Evolutionary conservation across 1,140 invertebrate species (phyloP), one percentile per base, ranked within the genome.

Genomic region (Conopomorpha cramerella): DNA sequence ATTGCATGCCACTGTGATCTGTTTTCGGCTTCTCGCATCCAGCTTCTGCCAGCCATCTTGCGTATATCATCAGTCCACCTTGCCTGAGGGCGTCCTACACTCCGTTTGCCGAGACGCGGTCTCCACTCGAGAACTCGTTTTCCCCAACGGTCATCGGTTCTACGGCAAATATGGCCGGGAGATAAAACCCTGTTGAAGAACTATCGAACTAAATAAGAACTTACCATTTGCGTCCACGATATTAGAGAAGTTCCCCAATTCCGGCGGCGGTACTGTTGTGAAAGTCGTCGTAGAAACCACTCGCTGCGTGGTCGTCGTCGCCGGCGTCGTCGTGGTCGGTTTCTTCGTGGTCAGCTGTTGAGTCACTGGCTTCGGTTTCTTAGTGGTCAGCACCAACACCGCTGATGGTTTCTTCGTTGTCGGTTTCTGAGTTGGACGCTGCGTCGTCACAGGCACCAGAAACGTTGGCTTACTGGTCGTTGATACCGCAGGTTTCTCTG

Each of bases 381-480:
- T 72, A 4, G 71, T 72, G 0, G 71, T 72, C 16, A 72, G 42
- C 10, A 67, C 46, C 51, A 80, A 30, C 51, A 65, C 37, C 49
- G 80, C 48, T 10, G 72, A 68, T 3, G 72, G 64, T 38, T 71
- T 80, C 38, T 73, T 73, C 3, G 62, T 71, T n/a, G 55, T 60
- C 11, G 43, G 50, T 14, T 58, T 52, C 23, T 63, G 67, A 16
- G 42, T 44, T 18, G 27, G 39, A 7, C 68, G 65, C 36, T 46
- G 60, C 4, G 80, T 82, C 13, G 80, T 62, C 2, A 79, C 78
- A 15, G 81, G 60, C 2, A 82, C 72, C 11, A 71, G 46, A 34
- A 63, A 68, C 2, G 66, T 77, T 1, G 71, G 77, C 34, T 70
- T 73, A 25, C 54, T 70, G 1, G 77, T 77, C 7, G 77, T 68